Conservation (phyloP, 2,888 invertebrate species). For the Notodonta dromedarius region DNA sequence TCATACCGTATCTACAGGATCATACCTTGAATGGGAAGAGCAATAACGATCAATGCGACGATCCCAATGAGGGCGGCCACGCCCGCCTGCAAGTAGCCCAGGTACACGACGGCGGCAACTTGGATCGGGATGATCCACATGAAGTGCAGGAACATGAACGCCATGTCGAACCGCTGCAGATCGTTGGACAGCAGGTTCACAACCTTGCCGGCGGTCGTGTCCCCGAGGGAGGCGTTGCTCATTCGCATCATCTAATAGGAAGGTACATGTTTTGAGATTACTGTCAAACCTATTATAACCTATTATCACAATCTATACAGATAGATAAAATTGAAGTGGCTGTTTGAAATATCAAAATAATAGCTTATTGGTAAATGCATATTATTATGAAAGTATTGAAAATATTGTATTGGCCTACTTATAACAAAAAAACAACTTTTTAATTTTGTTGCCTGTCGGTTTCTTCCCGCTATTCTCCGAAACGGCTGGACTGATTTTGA, state of each 20-base stretch:
- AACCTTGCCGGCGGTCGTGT: slow-evolving; percentile 94
- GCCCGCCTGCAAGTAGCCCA: slow-evolving; percentile 88
- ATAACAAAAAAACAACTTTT: too few species aligned
- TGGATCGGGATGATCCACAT: slow-evolving; percentile 91
- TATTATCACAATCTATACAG: too few species aligned
- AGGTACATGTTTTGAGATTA: too few species aligned
- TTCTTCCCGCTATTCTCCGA: too few species aligned
- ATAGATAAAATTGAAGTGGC: too few species aligned
- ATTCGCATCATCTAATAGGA: slow-evolving; percentile 75
- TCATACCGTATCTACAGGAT: slow-evolving; percentile 2
- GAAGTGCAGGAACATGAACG: slow-evolving; percentile 89
- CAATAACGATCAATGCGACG: slow-evolving; percentile 85
- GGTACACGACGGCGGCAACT: slow-evolving; percentile 86
- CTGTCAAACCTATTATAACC: too few species aligned
- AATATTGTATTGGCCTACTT: too few species aligned
- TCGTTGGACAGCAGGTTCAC: slow-evolving; percentile 95
- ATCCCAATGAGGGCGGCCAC: slow-evolving; percentile 88
- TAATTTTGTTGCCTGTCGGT: too few species aligned
- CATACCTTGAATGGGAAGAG: slow-evolving; percentile 91
- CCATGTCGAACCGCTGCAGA: slow-evolving; percentile 92
- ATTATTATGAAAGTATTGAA: too few species aligned
- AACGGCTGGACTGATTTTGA: too few species aligned
- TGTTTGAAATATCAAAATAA: too few species aligned
- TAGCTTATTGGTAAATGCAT: too few species aligned
- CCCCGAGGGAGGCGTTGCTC: slow-evolving; percentile 86